A percentile compares a stretch with the other conserved stretches of the same genome.
phyloP scores from a whole-genome alignment of 2,797 vertebrate species.

The Miichthys miiuy region DNA sequence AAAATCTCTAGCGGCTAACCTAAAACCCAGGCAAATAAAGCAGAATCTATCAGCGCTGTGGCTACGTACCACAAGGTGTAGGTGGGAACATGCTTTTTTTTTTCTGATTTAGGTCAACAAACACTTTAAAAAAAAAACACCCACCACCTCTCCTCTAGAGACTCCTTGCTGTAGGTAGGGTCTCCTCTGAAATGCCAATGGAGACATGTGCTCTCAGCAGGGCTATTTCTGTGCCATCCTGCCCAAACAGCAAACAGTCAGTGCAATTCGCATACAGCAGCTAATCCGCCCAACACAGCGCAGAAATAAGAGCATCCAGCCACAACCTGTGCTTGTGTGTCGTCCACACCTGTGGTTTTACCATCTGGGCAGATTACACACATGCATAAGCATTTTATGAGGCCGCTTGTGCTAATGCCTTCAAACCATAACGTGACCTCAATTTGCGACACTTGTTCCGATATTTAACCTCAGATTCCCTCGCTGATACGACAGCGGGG shows the following conservation, averaged over 20 bases:
- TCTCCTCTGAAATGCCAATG: slow-evolving; percentile 30
- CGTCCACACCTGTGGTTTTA: slow-evolving; percentile 39
- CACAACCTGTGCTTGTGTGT: slow-evolving; percentile 40
- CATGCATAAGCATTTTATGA: slow-evolving; percentile 38
- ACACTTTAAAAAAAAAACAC: background rate
- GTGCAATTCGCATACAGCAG: slow-evolving; percentile 15
- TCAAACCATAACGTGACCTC: slow-evolving; percentile 55
- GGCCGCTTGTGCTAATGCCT: slow-evolving; percentile 25
- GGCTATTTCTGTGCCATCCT: slow-evolving; percentile 45
- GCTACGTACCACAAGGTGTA: background rate
- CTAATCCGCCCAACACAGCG: slow-evolving; percentile 2
- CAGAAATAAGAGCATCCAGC: slow-evolving; percentile 41
- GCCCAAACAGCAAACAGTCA: slow-evolving; percentile 12
- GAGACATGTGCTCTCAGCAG: slow-evolving; percentile 14
- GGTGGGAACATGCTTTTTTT: background rate
- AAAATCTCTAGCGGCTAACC: background rate
- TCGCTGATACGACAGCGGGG: slow-evolving; percentile 2
- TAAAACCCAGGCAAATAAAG: background rate
- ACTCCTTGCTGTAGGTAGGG: background rate
- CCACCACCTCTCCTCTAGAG: background rate
- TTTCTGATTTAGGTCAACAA: background rate
- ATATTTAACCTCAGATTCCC: slow-evolving; percentile 60
- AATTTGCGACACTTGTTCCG: slow-evolving; percentile 41
- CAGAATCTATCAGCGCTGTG: background rate
- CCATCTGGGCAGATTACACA: slow-evolving; percentile 61